Base-by-base conservation (phyloP, 2,888 invertebrate species). In the Apeira syringaria region DNA sequence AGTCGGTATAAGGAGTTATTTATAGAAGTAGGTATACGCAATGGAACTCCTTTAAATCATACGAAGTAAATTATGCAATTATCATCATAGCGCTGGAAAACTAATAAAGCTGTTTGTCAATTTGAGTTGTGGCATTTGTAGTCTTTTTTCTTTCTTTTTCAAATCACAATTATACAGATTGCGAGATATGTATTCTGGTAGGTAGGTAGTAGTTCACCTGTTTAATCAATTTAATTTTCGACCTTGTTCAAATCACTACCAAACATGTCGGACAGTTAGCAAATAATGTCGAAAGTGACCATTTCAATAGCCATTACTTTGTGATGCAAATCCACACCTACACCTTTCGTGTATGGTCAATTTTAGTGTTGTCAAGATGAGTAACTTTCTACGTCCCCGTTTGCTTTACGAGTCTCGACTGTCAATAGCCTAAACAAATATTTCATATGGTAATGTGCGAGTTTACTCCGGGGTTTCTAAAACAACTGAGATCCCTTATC, bases 331-430 rank as follows among this genome's bases (percentile, higher is more conserved):
- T 81, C 59, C 60, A 68, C 73, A 60, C 72, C 68, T 71, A 68
- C 62, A 59, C 58, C 55, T 47, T 37, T 50, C 53, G 46, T 60
- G 61, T 74, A 68, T 76, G 79, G 82, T 77, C 76, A 81, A 83
- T 81, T 82, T 78, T 65, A 68, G 71, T 65, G 74, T 78, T 78
- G 83, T 81, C 70, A 73, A 80, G 74, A 78, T 75, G 71, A 60
- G 52, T 54, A 62, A 78, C 86, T 87, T 87, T 87, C 86, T 84
- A 75, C 61, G 83, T 47, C 83, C 84, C 68, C 76, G 61, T 71
- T 20, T 83, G 69, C 47, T 49, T 49, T 50, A 70, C 68, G 62
- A 62, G 69, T 58, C 69, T 50, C 57, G 79, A 77, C 71, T 81
- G 68, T 57, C 72, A 80, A 82, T 79, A 64, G 56, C 64, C 63